A percentile compares a stretch with the other conserved stretches of the same genome.
Conservation (phyloP, 2,888 invertebrate genomes). For the Automeris io region DNA sequence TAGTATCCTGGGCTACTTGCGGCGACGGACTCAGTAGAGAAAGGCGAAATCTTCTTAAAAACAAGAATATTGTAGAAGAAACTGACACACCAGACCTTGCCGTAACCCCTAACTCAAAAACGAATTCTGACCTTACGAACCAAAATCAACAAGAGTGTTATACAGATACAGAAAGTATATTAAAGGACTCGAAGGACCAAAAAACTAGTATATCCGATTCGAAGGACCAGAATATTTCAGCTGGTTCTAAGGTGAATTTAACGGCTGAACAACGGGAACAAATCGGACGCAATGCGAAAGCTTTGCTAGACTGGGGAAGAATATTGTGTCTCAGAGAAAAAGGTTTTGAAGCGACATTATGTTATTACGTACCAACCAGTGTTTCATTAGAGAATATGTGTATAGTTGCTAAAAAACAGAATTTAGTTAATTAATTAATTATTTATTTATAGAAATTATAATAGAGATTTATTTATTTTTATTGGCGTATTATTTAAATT, state of each 20-base stretch:
- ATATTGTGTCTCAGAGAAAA: conserved; percentile 75
- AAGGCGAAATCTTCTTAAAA: conserved; percentile 15
- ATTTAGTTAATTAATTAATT: background rate
- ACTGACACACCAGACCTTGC: background rate
- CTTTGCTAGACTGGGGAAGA: conserved; percentile 86
- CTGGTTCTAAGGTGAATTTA: conserved; percentile 1
- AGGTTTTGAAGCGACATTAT: conserved; percentile 79
- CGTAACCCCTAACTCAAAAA: background rate
- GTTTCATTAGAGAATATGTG: conserved; percentile 89
- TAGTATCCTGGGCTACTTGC: conserved; percentile 95
- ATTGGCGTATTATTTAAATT: too few relatives aligned
- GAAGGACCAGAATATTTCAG: conserved; percentile 1
- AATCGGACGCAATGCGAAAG: conserved; percentile 85
- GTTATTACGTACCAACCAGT: conserved; percentile 79
- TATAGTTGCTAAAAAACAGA: conserved; percentile 74
- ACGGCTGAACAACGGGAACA: conserved; percentile 19
- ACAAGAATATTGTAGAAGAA: background rate
- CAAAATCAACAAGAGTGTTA: too few relatives aligned
- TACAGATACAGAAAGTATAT: background rate
- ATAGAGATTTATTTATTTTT: background rate
- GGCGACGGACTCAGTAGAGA: conserved; percentile 81
- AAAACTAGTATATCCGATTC: background rate
- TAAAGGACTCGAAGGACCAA: conserved; percentile 3
- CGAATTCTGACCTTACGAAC: background rate
- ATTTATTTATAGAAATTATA: background rate